Base-by-base conservation (phyloP, 2,113 vertebrate species). In the Fulmarus glacialis region DNA sequence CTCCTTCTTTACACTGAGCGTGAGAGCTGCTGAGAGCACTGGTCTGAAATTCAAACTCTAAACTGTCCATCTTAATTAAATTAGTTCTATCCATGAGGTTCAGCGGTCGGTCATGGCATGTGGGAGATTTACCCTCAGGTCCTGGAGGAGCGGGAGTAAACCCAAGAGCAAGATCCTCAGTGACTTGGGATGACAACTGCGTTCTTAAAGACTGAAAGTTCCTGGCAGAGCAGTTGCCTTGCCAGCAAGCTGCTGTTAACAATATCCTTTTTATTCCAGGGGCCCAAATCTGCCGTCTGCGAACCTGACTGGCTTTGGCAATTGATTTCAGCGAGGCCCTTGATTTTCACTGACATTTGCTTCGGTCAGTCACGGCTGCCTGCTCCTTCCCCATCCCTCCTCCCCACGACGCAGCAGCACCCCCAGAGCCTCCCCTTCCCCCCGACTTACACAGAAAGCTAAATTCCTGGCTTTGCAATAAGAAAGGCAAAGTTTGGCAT, bases 171-270 rank as follows among this genome's bases (percentile, higher is more conserved):
- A 96, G 97, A 96, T 92, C 91, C 87, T 94, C 72, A 78, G 93
- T 95, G 87, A 97, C 89, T 95, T 52, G 84, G 84, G 95, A 96
- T 90, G 93, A 97, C 97, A 97, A 97, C 95, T 97, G 96, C 8
- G 30, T 45, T 95, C 84, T 88, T 91, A 70, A 82, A 83, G 75
- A 67, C 93, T 77, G 79, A 96, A 91, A 96, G 91, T 87, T 96
- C 91, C 55, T 82, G 94, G 93, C 97, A 96, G 93, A 86, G 87
- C 96, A 95, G 89, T 96, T 96, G 95, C 71, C 89, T 66, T 77
- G 93, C 94, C 95, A 96, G 94, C 85, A 88, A 93, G 53, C 94
- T 75, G 79, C 91, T 95, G 71, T 80, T 97, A 96, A 97, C 94
- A 97, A 96, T 97, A 94, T 94, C 91, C 94, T 96, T 96, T 96